phyloP scores from a whole-genome alignment of 2,113 vertebrate species.

The Crotalus helleri region DNA sequence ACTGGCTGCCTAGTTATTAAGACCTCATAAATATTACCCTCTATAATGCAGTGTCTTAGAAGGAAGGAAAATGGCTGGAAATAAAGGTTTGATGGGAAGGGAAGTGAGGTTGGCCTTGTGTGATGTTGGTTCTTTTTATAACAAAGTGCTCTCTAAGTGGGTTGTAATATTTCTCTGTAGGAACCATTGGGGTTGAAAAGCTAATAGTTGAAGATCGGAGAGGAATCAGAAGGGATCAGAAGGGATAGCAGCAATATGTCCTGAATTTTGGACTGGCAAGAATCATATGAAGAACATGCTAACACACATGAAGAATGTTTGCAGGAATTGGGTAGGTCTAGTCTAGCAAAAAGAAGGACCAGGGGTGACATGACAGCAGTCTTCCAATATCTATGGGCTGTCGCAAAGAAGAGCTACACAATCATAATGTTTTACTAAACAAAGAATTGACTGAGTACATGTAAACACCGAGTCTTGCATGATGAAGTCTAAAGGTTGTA shows the following conservation, averaged over 20 bases:
- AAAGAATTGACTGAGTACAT: no score
- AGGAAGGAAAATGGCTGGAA: neutral
- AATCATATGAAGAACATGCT: neutral
- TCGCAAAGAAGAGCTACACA: no score
- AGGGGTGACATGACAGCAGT: no score
- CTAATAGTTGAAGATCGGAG: neutral
- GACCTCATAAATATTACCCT: conserved; percentile 12
- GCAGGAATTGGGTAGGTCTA: no score
- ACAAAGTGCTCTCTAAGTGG: neutral
- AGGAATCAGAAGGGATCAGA: neutral
- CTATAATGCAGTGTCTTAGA: conserved; percentile 11
- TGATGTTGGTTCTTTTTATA: neutral
- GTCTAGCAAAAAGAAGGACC: neutral
- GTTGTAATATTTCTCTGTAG: neutral
- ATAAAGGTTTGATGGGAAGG: neutral
- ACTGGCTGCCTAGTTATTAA: neutral
- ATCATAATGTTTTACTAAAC: no score
- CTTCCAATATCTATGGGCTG: no score
- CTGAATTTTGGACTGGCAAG: neutral
- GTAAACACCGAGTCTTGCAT: no score
- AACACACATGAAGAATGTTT: no score
- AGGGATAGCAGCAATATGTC: neutral
- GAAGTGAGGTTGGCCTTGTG: neutral
- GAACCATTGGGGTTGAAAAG: neutral
- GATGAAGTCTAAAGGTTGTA: no score